These are phyloP conservation scores for Acanthaster planci DNA, from an alignment of 35 echinoderm and acorn worm genomes.

Conservation along the genomic window DNA sequence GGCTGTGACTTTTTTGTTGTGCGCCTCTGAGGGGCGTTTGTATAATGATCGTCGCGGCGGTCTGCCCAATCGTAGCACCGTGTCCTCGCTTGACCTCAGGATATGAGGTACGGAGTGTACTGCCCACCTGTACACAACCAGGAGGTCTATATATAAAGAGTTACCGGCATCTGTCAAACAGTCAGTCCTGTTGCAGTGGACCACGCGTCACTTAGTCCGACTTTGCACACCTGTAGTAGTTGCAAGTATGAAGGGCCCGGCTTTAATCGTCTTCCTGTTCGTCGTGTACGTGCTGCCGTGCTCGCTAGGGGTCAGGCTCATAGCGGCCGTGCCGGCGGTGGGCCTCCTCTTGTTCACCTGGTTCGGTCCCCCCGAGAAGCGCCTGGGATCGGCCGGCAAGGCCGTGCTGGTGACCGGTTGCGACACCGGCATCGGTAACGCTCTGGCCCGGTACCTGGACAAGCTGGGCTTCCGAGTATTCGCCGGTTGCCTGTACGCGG, in stretches of 20 bases:
- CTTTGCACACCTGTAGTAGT: not conserved
- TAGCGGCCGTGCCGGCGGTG: conserved; percentile 1
- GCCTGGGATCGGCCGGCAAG: conserved; percentile 50
- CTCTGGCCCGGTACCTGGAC: conserved; percentile 75
- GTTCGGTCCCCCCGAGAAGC: conserved; percentile 33
- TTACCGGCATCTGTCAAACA: conserved; percentile 15
- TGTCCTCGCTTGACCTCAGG: conserved; percentile 22
- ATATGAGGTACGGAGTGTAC: not conserved
- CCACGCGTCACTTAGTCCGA: conserved; percentile 3
- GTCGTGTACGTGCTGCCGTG: conserved; percentile 10
- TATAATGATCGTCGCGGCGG: not conserved
- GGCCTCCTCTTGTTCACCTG: not conserved
- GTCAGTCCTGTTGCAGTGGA: conserved; percentile 3
- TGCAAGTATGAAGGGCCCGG: not conserved
- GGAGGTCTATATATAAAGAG: conserved; percentile 17
- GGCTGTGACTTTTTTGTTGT: conserved; percentile 7
- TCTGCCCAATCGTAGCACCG: conserved; percentile 16
- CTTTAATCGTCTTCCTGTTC: conserved; percentile 10
- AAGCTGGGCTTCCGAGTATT: conserved; percentile 78
- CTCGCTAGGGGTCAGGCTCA: not conserved
- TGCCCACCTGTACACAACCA: conserved; percentile 21
- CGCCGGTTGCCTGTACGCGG: conserved; percentile 74
- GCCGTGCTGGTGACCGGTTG: conserved; percentile 87
- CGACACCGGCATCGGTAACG: conserved; percentile 89
- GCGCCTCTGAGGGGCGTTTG: not conserved